These are phyloP conservation scores for Falco cherrug DNA, from an alignment of 2,797 vertebrate genomes.

Conservation along the genomic window DNA sequence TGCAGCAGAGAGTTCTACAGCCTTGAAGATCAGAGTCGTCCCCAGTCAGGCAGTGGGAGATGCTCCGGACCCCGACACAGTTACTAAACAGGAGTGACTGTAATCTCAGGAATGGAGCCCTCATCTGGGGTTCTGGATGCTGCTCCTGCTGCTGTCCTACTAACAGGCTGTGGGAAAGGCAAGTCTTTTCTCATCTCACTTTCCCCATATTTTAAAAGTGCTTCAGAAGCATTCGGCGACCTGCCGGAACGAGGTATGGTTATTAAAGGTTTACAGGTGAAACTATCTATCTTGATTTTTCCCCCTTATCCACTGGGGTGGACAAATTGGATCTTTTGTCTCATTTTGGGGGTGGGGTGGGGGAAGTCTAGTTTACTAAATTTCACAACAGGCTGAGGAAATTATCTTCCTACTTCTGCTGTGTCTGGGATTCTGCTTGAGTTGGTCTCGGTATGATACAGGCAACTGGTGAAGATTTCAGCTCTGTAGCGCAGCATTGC, in stretches of 20 bases:
- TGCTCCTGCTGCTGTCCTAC: neutral
- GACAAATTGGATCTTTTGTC: slow-evolving; percentile 44
- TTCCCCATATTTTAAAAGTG: neutral
- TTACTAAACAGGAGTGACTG: neutral
- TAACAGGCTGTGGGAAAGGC: neutral
- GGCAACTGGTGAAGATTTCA: neutral
- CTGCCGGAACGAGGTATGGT: neutral
- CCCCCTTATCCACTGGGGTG: neutral
- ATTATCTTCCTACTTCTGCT: slow-evolving; percentile 22
- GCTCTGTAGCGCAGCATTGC: neutral
- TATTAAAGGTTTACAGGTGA: slow-evolving; percentile 57
- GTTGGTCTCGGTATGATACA: neutral
- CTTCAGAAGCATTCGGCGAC: slow-evolving; percentile 16
- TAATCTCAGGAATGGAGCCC: neutral
- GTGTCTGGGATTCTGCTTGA: neutral
- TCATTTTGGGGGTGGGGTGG: neutral
- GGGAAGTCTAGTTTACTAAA: slow-evolving; percentile 6
- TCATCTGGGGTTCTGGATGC: neutral
- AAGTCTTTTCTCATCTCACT: neutral
- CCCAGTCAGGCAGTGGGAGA: neutral
- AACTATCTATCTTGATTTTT: slow-evolving; percentile 52
- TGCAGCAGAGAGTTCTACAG: neutral
- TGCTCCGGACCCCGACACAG: fast-evolving
- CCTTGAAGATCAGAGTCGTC: neutral
- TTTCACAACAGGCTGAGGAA: slow-evolving; percentile 19